phyloP scores from a whole-genome alignment of 2,113 vertebrate genomes.

The Entelurus aequoreus region DNA sequence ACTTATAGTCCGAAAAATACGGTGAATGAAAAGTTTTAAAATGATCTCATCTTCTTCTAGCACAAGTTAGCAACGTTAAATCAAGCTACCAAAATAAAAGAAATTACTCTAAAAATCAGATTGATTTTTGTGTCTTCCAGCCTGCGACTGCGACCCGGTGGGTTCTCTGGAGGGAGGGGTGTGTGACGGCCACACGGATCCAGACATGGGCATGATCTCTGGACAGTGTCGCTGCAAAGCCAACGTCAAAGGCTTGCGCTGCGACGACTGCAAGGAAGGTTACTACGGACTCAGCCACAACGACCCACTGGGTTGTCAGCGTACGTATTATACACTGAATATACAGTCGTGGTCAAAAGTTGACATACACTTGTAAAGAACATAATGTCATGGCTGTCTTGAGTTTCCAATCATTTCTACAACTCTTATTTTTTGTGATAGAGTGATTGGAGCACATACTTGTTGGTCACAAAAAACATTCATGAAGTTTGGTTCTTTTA shows the following conservation, averaged over 20 bases:
- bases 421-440: too few relatives aligned
- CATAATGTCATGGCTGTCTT: too few relatives aligned
- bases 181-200: conserved; percentile 78
- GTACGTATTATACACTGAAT: conserved; percentile 50
- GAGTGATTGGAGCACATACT: too few relatives aligned
- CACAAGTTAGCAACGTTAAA: not conserved
- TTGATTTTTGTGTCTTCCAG: conserved; percentile 41
- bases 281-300: conserved; percentile 78
- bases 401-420: too few relatives aligned
- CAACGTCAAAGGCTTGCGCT: conserved; percentile 72
- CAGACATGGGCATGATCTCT: conserved; percentile 70
- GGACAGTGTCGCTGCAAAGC: conserved; percentile 85
- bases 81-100: not conserved
- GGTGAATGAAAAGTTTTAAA: too few relatives aligned
- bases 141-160: conserved; percentile 81
- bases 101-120: not conserved
- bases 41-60: too few relatives aligned
- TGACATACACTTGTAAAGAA: too few relatives aligned
- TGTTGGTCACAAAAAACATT: too few relatives aligned
- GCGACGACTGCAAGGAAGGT: conserved; percentile 77
- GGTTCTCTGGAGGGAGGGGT: conserved; percentile 77
- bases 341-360: too few relatives aligned
- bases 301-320: conserved; percentile 73
- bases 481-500: too few relatives aligned
- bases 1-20: too few relatives aligned